Conservation (phyloP, 2,797 vertebrate species). For the Chanos chanos region DNA sequence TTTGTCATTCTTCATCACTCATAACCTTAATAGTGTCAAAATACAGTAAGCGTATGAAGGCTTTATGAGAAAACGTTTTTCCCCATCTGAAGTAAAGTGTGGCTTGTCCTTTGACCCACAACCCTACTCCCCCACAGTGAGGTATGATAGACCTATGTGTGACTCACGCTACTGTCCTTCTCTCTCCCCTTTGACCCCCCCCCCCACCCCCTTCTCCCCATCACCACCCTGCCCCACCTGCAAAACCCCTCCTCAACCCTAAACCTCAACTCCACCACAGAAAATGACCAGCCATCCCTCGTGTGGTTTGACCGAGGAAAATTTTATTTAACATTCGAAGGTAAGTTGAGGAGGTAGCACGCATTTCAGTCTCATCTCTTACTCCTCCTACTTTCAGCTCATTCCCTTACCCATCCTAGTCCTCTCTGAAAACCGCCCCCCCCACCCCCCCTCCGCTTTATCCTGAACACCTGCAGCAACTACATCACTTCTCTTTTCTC, state of each 20-base stretch:
- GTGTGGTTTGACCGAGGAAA: slow-evolving; percentile 99
- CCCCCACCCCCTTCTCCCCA: slow-evolving; percentile 52
- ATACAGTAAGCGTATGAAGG: too few species aligned
- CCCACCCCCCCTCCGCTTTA: slow-evolving; percentile 31
- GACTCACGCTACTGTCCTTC: slow-evolving; percentile 89
- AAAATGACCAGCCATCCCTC: slow-evolving; percentile 99
- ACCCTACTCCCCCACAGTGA: slow-evolving; percentile 62
- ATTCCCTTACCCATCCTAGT: slow-evolving; percentile 58
- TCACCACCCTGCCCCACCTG: slow-evolving; percentile 75
- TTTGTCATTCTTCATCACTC: too few species aligned
- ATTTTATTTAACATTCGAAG: slow-evolving; percentile 99
- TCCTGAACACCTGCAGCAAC: slow-evolving; percentile 25
- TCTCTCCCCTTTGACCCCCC: slow-evolving; percentile 80
- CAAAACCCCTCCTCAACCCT: slow-evolving; percentile 79
- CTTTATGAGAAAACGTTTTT: slow-evolving; percentile 16
- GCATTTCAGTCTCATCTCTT: slow-evolving; percentile 51
- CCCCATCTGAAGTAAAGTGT: slow-evolving; percentile 2
- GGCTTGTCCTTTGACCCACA: slow-evolving; percentile 21
- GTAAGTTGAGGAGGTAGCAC: slow-evolving; percentile 81
- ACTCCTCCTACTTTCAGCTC: slow-evolving; percentile 32
- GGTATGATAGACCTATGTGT: slow-evolving; percentile 72
- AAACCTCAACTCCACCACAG: slow-evolving; percentile 91
- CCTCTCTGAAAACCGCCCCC: slow-evolving; percentile 33
- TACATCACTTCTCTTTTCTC: slow-evolving; percentile 22
- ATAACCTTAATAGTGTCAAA: too few species aligned